Conservation (phyloP, 2,113 vertebrate genomes). For the Varanus salvator region DNA sequence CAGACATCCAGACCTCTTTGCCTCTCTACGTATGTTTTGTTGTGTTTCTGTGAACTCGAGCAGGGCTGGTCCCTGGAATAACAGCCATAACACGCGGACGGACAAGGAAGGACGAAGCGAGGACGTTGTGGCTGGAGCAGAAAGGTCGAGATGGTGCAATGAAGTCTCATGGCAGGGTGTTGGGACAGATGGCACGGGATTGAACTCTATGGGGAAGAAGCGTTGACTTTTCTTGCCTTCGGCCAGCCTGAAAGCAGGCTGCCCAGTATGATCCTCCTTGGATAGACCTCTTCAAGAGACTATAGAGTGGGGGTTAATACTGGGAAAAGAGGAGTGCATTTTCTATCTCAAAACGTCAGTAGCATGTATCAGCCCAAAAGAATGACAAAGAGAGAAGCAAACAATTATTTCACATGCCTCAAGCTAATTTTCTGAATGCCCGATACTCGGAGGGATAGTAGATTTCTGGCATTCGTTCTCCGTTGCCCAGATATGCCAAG, state of each 20-base stretch:
- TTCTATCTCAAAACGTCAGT: not conserved
- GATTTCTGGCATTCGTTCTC: slow-evolving; percentile 34
- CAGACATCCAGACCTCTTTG: slow-evolving; percentile 60
- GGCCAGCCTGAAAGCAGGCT: slow-evolving; percentile 41
- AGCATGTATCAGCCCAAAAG: not conserved
- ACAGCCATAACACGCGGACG: slow-evolving; percentile 65
- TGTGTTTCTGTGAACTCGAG: slow-evolving; percentile 19
- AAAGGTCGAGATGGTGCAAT: slow-evolving; percentile 73
- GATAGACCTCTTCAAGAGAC: not conserved
- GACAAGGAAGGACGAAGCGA: not conserved
- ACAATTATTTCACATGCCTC: slow-evolving; percentile 53
- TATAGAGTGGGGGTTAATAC: no score
- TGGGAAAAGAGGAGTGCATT: not conserved
- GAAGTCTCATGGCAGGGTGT: slow-evolving; percentile 49
- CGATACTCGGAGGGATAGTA: slow-evolving; percentile 39
- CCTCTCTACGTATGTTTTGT: slow-evolving; percentile 14
- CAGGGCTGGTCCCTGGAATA: slow-evolving; percentile 63
- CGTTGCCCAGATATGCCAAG: slow-evolving; percentile 56
- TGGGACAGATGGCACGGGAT: slow-evolving; percentile 54
- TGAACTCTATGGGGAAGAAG: slow-evolving; percentile 56
- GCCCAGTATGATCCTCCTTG: slow-evolving; percentile 41
- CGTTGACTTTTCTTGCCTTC: slow-evolving; percentile 29
- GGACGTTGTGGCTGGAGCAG: slow-evolving; percentile 13
- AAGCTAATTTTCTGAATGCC: slow-evolving; percentile 49
- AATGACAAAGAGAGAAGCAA: slow-evolving; percentile 20